A percentile compares a stretch with the other conserved stretches of the same genome.
These are phyloP conservation scores for Bellardia bayeri DNA, from an alignment of 2,888 invertebrate genomes.

Conservation along the genomic window DNA sequence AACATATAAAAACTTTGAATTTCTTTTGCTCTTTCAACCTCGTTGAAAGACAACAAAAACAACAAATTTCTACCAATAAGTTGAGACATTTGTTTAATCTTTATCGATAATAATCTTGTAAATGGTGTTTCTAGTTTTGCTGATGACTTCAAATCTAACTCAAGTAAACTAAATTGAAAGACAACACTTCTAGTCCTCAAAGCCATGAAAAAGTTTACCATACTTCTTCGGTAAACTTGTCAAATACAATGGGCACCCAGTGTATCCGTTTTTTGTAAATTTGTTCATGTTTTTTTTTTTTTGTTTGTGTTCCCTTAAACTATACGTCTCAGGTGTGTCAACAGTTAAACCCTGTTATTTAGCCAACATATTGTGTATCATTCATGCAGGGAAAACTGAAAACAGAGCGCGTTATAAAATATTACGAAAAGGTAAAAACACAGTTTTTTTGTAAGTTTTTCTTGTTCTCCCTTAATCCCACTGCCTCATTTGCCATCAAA, in stretches of 20 bases:
- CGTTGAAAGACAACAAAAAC: no score
- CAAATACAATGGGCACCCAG: not conserved
- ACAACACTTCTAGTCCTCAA: not conserved
- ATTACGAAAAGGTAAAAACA: conserved; percentile 7
- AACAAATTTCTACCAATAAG: no score
- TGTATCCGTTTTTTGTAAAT: not conserved
- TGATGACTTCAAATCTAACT: not conserved
- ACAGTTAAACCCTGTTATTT: conserved; percentile 62
- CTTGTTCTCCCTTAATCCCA: not conserved
- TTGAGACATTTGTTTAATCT: no score
- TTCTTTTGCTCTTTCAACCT: no score
- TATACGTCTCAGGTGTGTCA: conserved; percentile 61
- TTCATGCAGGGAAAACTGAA: conserved; percentile 43
- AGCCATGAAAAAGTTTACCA: not conserved
- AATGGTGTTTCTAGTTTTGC: conserved; percentile 2
- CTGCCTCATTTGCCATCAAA: not conserved
- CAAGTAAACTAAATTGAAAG: conserved; percentile 5
- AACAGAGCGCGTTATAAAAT: conserved; percentile 42
- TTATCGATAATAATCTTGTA: not conserved
- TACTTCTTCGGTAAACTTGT: not conserved
- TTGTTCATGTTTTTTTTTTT: not conserved
- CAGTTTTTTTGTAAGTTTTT: conserved; percentile 14
- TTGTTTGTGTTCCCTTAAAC: conserved; percentile 30
- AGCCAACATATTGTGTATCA: conserved; percentile 58
- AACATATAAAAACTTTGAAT: no score